Evolutionary conservation across 2,888 invertebrate genomes (phyloP), one percentile per base, ranked within the genome.

Genomic region (Tuta absoluta): DNA sequence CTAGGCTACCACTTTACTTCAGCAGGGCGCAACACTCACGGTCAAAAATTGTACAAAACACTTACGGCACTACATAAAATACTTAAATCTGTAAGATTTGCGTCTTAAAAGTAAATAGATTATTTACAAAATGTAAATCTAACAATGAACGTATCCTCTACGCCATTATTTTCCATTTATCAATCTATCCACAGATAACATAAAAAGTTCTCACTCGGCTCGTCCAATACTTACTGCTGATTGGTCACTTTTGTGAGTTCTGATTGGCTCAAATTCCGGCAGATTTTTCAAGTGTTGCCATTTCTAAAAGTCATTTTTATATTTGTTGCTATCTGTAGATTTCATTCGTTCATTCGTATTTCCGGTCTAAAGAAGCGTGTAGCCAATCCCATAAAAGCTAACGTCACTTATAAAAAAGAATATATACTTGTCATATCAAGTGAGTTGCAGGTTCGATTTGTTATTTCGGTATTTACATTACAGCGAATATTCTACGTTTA

Each of bases 71-170:
- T 75, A 76, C 69, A 76, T 77, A 74, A 77, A 79, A 77, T 79
- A 75, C 88, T 86, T 80, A 81, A 89, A 89, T 83, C 87, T 74
- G 71, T 75, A 65, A 74, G 89, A 89, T 89, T 87, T 81, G 88
- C 86, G 90, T 91, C 88, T 80, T 80, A 77, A 78, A 73, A 81
- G 74, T 79, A 86, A 84, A 83, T 81, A 75, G 84, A 84, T 84
- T 85, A 84, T 82, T 83, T 84, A 81, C 81, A 86, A 86, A 87
- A 84, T 83, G 87, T 87, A 88, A 87, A 87, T 88, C 82, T 81
- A 86, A 83, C 70, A 79, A 77, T 76, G 80, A 75, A 81, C 78
- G 80, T 49, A 21, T 49, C 38, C 75, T 78, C 84, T 86, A 90
- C 88, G 88, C 90, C 89, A 89, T 56, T 83, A 75, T 45, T 45